Evolutionary conservation across 2,888 invertebrate species (phyloP).

Genomic region (Microctonus aethiopoides): DNA sequence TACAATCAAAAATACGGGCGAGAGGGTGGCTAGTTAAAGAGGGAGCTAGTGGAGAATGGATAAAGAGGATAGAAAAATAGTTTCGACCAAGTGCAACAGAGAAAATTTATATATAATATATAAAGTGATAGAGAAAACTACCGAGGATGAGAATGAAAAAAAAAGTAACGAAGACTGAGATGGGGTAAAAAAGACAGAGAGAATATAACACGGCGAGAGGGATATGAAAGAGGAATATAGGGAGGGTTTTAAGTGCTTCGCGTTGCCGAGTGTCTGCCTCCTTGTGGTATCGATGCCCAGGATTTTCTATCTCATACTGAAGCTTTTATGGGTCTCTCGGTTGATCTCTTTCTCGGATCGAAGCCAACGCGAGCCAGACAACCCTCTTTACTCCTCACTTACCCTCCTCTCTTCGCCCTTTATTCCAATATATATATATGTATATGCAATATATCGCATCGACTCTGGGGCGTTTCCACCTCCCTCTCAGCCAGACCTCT

Average conservation of each 20-base stretch:
- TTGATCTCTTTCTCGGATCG: slow-evolving; percentile 65
- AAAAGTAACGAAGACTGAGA: slow-evolving; percentile 33
- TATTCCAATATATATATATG: slow-evolving; percentile 33
- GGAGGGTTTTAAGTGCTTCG: slow-evolving; percentile 60
- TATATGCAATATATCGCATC: slow-evolving; percentile 37
- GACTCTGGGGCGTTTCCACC: slow-evolving; percentile 36
- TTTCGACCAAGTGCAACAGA: slow-evolving; percentile 37
- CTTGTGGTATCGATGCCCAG: slow-evolving; percentile 61
- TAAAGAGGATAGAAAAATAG: slow-evolving; percentile 38
- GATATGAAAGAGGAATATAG: slow-evolving; percentile 33
- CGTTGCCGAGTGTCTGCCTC: slow-evolving; percentile 62
- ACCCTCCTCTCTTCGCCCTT: slow-evolving; percentile 53
- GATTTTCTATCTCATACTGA: slow-evolving; percentile 40
- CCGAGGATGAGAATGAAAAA: slow-evolving; percentile 23
- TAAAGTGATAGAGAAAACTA: slow-evolving; percentile 16
- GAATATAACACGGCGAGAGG: slow-evolving; percentile 11
- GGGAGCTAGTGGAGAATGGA: slow-evolving; percentile 35
- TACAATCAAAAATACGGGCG: slow-evolving; percentile 32
- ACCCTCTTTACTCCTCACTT: slow-evolving; percentile 54
- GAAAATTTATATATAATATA: slow-evolving; percentile 20
- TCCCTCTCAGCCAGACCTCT: slow-evolving; percentile 43
- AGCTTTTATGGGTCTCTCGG: background rate
- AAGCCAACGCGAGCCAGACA: slow-evolving; percentile 46
- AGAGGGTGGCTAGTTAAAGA: slow-evolving; percentile 27
- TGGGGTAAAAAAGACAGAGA: slow-evolving; percentile 39